phyloP scores from a whole-genome alignment of 2,888 invertebrate species.

The Steinernema carpocapsae region DNA sequence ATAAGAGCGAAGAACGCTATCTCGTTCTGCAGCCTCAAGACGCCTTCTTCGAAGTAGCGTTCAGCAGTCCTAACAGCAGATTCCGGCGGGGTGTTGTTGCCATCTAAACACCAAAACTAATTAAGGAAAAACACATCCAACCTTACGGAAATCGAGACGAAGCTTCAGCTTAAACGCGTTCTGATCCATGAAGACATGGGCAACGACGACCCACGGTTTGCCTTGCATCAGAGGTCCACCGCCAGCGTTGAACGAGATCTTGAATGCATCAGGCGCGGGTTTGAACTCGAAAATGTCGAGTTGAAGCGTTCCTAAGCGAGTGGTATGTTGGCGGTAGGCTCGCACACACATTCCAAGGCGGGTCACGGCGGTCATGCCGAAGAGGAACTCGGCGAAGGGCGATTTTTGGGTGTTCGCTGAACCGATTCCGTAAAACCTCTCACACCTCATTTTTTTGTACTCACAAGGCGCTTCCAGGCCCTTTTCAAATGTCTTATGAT shows the following conservation, averaged over 20 bases:
- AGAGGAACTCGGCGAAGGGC: conserved; percentile 15
- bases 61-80: conserved; percentile 43
- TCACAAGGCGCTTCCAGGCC: not conserved
- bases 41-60: conserved; percentile 43
- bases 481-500: conserved; percentile 15
- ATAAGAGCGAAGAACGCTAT: conserved; percentile 48
- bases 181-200: conserved; percentile 10
- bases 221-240: not conserved
- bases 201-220: conserved; percentile 11
- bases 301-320: not conserved
- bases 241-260: not conserved
- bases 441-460: not conserved
- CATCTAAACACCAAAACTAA: conserved; percentile 29
- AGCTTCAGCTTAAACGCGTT: conserved; percentile 13
- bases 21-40: conserved; percentile 46
- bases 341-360: not conserved
- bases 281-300: conserved; percentile 9
- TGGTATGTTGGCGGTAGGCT: not conserved
- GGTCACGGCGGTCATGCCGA: not conserved
- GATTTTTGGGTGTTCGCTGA: not conserved
- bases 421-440: not conserved
- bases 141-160: conserved; percentile 11
- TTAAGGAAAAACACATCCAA: not conserved
- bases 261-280: not conserved
- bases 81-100: conserved; percentile 30